Conservation (phyloP, 2,888 invertebrate genomes). For the Xylocampa areola region DNA sequence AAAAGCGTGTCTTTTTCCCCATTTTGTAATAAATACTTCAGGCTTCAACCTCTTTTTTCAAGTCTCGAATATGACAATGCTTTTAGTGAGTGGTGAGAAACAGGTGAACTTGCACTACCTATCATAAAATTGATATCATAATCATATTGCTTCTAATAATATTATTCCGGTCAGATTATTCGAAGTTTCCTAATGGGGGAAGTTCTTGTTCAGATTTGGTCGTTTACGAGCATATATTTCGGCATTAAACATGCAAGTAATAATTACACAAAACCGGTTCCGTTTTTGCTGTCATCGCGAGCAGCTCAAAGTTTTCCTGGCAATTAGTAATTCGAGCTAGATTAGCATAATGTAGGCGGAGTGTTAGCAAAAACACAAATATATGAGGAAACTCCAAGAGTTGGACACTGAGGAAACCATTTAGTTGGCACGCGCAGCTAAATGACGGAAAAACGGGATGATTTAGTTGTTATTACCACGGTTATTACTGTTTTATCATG, state of each 20-base stretch:
- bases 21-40: no score
- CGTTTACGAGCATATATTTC: conserved; percentile 38
- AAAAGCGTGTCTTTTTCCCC: no score
- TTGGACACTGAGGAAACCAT: conserved; percentile 42
- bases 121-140: no score
- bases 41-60: no score
- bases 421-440: conserved; percentile 38
- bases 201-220: conserved; percentile 22
- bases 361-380: conserved; percentile 56
- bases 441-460: conserved; percentile 25
- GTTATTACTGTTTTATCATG: no score
- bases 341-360: conserved; percentile 58
- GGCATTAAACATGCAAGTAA: conserved; percentile 47
- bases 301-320: conserved; percentile 40
- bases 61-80: no score
- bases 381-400: conserved; percentile 54
- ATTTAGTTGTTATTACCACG: conserved; percentile 34
- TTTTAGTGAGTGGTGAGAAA: no score
- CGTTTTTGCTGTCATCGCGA: conserved; percentile 53
- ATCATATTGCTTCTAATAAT: neutral
- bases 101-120: no score
- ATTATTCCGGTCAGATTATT: neutral
- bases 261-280: conserved; percentile 48
- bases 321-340: conserved; percentile 57
- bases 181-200: conserved; percentile 6